These are phyloP conservation scores for Lepidostoma basale DNA, from an alignment of 1,140 invertebrate genomes.

Conservation along the genomic window DNA sequence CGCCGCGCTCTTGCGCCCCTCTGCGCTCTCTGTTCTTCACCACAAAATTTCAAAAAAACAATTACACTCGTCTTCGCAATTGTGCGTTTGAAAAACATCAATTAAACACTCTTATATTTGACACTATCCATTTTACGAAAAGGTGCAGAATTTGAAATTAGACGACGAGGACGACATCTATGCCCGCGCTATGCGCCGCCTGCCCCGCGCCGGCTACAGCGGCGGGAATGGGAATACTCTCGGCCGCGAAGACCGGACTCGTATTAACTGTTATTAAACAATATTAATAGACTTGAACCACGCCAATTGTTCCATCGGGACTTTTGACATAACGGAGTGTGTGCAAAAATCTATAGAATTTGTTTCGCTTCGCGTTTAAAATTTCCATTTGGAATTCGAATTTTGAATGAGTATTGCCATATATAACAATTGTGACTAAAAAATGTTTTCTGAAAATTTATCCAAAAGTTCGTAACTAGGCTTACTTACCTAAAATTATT, in stretches of 20 bases:
- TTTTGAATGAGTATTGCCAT: no score
- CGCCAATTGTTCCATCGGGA: background rate
- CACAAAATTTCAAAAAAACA: slow-evolving; percentile 13
- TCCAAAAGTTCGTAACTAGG: no score
- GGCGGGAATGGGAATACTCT: background rate
- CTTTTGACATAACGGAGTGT: background rate
- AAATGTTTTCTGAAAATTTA: no score
- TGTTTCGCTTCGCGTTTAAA: no score
- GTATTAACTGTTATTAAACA: slow-evolving; percentile 3
- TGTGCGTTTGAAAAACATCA: no score
- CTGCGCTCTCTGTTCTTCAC: background rate
- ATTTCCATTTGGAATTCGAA: background rate
- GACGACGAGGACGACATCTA: slow-evolving; percentile 10
- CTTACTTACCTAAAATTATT: no score
- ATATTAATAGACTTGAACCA: background rate
- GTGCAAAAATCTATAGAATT: background rate
- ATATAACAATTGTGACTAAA: no score
- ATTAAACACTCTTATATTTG: no score
- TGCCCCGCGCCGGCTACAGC: slow-evolving; percentile 33
- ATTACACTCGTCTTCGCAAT: no score
- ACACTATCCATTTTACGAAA: background rate
- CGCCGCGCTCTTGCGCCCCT: background rate
- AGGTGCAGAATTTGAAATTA: background rate
- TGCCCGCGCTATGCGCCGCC: slow-evolving; percentile 47
- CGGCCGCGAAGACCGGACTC: background rate